A percentile compares a stretch with the other conserved stretches of the same genome.
phyloP scores from a whole-genome alignment of 2,888 invertebrate species.

The Campoletis raptor region DNA sequence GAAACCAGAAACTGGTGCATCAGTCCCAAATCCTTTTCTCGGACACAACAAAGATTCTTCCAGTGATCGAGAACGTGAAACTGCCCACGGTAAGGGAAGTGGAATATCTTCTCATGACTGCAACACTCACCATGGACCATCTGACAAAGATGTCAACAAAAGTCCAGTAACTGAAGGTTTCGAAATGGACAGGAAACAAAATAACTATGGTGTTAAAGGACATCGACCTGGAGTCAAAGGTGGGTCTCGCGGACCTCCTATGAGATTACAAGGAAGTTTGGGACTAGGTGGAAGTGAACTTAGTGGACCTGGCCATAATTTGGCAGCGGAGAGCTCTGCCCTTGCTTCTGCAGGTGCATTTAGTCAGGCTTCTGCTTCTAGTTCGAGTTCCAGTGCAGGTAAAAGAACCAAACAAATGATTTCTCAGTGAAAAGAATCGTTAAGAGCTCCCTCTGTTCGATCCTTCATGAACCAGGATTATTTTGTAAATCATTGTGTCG shows the following conservation, averaged over 20 bases:
- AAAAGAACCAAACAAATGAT: neutral
- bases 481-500: neutral
- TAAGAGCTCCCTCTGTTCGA: neutral
- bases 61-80: neutral
- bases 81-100: slow-evolving; percentile 5
- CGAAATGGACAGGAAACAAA: neutral
- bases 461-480: neutral
- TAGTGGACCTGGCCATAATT: neutral
- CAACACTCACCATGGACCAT: neutral
- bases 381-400: slow-evolving; percentile 49
- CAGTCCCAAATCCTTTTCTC: neutral
- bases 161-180: slow-evolving; percentile 15
- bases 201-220: slow-evolving; percentile 43
- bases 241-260: slow-evolving; percentile 40
- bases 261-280: slow-evolving; percentile 30
- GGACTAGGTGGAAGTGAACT: neutral
- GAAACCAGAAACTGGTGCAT: neutral
- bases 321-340: slow-evolving; percentile 37
- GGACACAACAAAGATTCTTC: slow-evolving; percentile 6
- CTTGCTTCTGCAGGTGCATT: slow-evolving; percentile 46
- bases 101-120: slow-evolving; percentile 22
- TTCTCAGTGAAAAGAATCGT: neutral
- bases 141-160: neutral
- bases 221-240: slow-evolving; percentile 55
- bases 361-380: slow-evolving; percentile 47